These are phyloP conservation scores for Drosophila nannoptera DNA, from an alignment of 1,140 invertebrate species.

Conservation along the genomic window DNA sequence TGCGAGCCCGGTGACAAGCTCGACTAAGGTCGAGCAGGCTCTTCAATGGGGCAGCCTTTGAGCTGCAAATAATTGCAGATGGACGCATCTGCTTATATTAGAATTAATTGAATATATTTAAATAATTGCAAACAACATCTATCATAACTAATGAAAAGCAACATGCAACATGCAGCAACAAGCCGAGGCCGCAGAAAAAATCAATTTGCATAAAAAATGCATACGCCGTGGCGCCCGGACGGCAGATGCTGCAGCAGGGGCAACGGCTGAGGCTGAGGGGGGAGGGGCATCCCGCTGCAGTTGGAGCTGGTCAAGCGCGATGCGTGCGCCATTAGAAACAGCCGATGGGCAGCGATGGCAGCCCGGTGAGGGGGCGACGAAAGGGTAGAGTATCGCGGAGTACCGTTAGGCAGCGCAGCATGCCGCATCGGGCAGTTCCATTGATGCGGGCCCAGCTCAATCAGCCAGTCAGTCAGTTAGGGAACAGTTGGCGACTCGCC, in stretches of 20 bases:
- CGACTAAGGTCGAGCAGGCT: no score
- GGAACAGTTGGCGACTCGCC: constrained; percentile 46
- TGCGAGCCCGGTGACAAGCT: background rate
- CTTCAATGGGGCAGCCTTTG: constrained; percentile 25
- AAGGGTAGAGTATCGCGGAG: background rate
- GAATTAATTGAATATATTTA: constrained; percentile 77
- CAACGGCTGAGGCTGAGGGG: constrained; percentile 4
- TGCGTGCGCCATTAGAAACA: constrained; percentile 70
- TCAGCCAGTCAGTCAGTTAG: constrained; percentile 69
- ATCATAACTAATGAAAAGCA: constrained; percentile 71
- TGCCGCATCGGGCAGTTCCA: constrained; percentile 63
- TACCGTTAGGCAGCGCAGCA: constrained; percentile 65
- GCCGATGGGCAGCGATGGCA: constrained; percentile 14
- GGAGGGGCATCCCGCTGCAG: constrained; percentile 4
- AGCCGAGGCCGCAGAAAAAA: constrained; percentile 45
- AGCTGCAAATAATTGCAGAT: no score
- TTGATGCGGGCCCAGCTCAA: constrained; percentile 71
- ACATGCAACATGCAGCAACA: constrained; percentile 20
- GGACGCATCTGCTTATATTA: constrained; percentile 21
- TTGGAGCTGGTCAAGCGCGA: constrained; percentile 60
- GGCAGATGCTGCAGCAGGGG: constrained; percentile 2
- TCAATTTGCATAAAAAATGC: constrained; percentile 76
- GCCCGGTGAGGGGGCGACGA: background rate
- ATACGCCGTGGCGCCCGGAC: constrained; percentile 67
- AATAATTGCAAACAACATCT: constrained; percentile 68